Evolutionary conservation across 2,113 vertebrate genomes (phyloP), one percentile per base, ranked within the genome.

Genomic region (Laticauda laticaudata): DNA sequence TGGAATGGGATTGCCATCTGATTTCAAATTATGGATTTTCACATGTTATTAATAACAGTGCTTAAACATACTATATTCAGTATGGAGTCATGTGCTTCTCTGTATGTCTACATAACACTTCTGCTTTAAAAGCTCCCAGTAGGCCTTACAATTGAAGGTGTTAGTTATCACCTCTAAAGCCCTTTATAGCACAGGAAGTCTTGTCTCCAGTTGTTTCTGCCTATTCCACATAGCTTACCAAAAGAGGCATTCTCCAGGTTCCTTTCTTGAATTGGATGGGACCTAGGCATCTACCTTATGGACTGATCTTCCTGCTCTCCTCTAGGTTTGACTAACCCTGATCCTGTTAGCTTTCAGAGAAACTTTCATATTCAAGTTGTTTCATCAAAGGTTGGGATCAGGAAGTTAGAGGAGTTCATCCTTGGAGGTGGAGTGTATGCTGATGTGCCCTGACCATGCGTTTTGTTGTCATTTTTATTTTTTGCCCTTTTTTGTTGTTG

Each of bases 221-320:
- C 75, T 81, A 43, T 43, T 43, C 75, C 34, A 81, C 75, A 43
- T 18, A 43, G 34, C 18, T 34, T 34, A 39, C 3, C 75, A 81
- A 18, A 43, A 81, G 34, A 14, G 64, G 14, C 3, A 81, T 81
- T 2, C 7, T 81, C 20, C 34, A 81, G 6, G n/a, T 81, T 39
- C 6, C 15, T 39, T 21, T 34, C 34, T 81, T 81, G 34, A 43
- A 81, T 39, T 18, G 20, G 20, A 21, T 43, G 18, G 69, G 7
- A 81, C 6, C 15, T 81, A 81, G 34, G 1, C 34, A 21, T 43
- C 18, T 81, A 81, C 75, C 15, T 7, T 81, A 39, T 18, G 34
- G 75, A 8, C 1, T 34, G n/a, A 39, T 75, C n/a, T 75, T 4
- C 29, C 64, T 4, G 0, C 0, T 69, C n/a, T 18, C n/a, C 14